These are phyloP conservation scores for Tryphoninae sp. DNA, from an alignment of 2,888 invertebrate genomes.

Conservation along the genomic window DNA sequence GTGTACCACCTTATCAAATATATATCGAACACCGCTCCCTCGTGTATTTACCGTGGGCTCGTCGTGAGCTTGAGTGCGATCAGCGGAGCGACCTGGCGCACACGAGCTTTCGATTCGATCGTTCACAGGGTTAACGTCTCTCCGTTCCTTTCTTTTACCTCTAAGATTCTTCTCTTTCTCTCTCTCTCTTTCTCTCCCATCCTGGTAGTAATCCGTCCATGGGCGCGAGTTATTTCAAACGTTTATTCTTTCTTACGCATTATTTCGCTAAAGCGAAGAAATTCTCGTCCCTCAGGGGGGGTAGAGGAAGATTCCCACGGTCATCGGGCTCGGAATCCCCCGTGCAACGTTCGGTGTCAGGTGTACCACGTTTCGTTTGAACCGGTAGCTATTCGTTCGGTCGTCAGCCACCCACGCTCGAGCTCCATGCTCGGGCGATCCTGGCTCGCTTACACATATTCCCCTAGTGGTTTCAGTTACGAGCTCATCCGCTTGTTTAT, in stretches of 20 bases:
- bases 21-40: conserved; percentile 79
- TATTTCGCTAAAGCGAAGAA: conserved; percentile 29
- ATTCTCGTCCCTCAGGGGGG: conserved; percentile 28
- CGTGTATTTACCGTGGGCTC: conserved; percentile 74
- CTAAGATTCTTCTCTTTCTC: conserved; percentile 23
- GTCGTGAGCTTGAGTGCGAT: conserved; percentile 69
- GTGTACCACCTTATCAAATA: conserved; percentile 80
- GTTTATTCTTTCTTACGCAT: too few species aligned
- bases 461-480: conserved; percentile 46
- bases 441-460: conserved; percentile 22
- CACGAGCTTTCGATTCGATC: conserved; percentile 61
- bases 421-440: conserved; percentile 30
- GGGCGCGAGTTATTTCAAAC: too few species aligned
- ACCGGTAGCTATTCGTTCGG: conserved; percentile 58
- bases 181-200: not conserved
- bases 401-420: conserved; percentile 60
- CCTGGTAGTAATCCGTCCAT: not conserved
- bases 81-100: conserved; percentile 44
- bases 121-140: conserved; percentile 50
- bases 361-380: conserved; percentile 50
- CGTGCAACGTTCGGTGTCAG: conserved; percentile 45
- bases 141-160: conserved; percentile 27
- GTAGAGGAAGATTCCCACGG: conserved; percentile 40
- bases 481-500: not conserved
- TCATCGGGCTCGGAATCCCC: conserved; percentile 33